These are phyloP conservation scores for Stichopus horrens DNA, from an alignment of 53 echinoderm and acorn worm genomes.

Conservation along the genomic window DNA sequence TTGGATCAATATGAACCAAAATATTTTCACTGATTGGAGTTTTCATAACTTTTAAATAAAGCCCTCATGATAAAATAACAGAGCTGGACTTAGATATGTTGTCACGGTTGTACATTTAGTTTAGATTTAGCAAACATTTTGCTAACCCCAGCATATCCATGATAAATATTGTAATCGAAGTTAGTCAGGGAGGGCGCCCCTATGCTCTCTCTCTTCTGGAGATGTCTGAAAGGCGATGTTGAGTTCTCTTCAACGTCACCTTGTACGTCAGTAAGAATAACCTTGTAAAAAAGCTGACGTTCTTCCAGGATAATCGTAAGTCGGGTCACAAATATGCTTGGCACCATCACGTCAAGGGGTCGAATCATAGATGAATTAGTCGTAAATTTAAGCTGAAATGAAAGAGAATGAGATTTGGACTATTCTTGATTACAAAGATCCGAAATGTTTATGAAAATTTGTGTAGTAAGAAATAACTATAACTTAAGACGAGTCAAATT, in stretches of 20 bases:
- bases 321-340: slow-evolving; percentile 41
- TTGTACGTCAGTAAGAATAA: slow-evolving; percentile 72
- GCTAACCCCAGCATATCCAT: slow-evolving; percentile 63
- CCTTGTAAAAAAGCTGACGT: slow-evolving; percentile 54
- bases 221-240: neutral
- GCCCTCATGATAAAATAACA: no score
- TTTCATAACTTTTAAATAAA: no score
- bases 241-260: slow-evolving; percentile 54
- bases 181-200: slow-evolving; percentile 32
- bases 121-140: neutral
- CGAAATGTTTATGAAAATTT: no score
- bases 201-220: neutral
- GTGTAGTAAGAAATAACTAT: no score
- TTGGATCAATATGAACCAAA: no score
- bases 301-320: slow-evolving; percentile 49
- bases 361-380: slow-evolving; percentile 36
- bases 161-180: slow-evolving; percentile 72
- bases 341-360: slow-evolving; percentile 71
- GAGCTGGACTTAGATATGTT: no score
- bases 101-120: neutral
- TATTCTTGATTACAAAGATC: no score
- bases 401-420: no score
- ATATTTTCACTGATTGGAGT: no score
- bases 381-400: slow-evolving; percentile 70
- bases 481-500: no score